Conservation (phyloP, 2,797 vertebrate species). For the Margarornis squamiger region DNA sequence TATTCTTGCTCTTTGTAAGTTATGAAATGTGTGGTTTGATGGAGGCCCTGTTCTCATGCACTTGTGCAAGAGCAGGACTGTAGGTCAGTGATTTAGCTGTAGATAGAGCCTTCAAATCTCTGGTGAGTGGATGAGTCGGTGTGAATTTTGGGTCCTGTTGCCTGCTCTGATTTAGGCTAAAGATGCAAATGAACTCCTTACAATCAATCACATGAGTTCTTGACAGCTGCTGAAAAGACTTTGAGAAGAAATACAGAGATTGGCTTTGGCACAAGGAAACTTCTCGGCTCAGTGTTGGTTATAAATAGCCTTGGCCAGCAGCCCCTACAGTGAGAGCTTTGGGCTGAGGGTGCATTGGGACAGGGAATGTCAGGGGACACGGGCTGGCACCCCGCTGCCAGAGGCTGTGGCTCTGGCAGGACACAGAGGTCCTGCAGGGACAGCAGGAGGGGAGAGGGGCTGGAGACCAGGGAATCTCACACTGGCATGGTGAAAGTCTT, state of each 20-base stretch:
- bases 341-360: neutral
- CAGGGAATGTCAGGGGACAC: neutral
- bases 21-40: neutral
- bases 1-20: neutral
- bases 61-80: neutral
- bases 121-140: neutral
- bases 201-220: neutral
- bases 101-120: neutral
- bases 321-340: neutral
- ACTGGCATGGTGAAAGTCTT: neutral
- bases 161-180: neutral
- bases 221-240: neutral
- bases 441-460: neutral
- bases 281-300: neutral
- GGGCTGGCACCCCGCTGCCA: neutral
- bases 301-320: slow-evolving; percentile 34
- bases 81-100: neutral
- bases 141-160: neutral
- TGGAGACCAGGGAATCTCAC: neutral
- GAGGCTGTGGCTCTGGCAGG: neutral
- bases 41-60: neutral
- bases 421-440: neutral
- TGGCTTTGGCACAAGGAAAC: neutral
- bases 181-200: neutral
- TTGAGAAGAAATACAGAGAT: neutral